A percentile compares a stretch with the other conserved stretches of the same genome.
Conservation (phyloP, 2,888 invertebrate species). For the Zonitis immaculata region DNA sequence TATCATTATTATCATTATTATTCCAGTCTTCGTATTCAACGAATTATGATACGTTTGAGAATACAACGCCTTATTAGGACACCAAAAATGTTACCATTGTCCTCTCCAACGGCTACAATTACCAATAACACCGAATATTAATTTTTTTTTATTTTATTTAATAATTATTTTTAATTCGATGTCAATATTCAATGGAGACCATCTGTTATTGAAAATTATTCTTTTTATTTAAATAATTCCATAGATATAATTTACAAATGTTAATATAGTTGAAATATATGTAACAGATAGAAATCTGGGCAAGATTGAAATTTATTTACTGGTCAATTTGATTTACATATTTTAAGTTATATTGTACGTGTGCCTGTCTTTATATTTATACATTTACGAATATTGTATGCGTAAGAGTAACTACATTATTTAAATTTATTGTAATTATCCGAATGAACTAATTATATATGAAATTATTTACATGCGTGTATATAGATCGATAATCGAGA, state of each 20-base stretch:
- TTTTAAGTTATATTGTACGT: not conserved
- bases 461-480: too few relatives aligned
- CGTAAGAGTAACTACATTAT: not conserved
- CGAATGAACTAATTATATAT: not conserved
- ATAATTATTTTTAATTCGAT: too few relatives aligned
- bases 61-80: constrained; percentile 8
- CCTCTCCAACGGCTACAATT: not conserved
- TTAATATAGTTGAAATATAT: not conserved
- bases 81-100: not conserved
- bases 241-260: not conserved
- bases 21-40: not conserved
- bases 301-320: constrained; percentile 2
- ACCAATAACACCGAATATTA: not conserved
- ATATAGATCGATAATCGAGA: not conserved
- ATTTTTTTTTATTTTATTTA: not conserved
- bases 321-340: constrained; percentile 2
- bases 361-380: too few relatives aligned
- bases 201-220: not conserved
- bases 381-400: too few relatives aligned
- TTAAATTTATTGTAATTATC: not conserved
- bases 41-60: constrained; percentile 6
- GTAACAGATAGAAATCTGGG: not conserved
- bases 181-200: too few relatives aligned
- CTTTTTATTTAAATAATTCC: not conserved
- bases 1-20: too few relatives aligned